These are phyloP conservation scores for Theristus sp. DNA, from an alignment of 2,888 invertebrate genomes.

Conservation along the genomic window DNA sequence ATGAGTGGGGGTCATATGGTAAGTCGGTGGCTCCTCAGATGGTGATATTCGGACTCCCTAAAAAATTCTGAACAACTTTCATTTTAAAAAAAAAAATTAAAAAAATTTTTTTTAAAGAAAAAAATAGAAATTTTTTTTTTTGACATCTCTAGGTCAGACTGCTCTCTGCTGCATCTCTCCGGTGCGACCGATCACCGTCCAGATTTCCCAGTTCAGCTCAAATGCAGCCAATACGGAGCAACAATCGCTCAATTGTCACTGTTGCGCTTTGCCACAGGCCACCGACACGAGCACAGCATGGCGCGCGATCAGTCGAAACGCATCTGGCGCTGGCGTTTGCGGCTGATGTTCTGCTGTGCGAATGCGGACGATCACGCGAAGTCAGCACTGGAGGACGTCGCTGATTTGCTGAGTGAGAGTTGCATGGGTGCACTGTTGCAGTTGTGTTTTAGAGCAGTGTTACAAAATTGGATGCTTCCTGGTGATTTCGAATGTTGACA, in stretches of 20 bases:
- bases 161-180: too few species aligned
- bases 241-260: constrained; percentile 18
- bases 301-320: neutral
- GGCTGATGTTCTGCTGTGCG: constrained; percentile 3
- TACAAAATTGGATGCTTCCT: neutral
- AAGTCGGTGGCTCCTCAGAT: too few species aligned
- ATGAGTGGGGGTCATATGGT: too few species aligned
- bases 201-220: too few species aligned
- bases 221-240: neutral
- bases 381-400: constrained; percentile 31
- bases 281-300: constrained; percentile 3
- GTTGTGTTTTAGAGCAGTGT: neutral
- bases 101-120: too few species aligned
- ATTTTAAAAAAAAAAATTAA: too few species aligned
- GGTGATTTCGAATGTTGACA: too few species aligned
- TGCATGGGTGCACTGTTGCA: constrained; percentile 25
- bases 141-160: too few species aligned
- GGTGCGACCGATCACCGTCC: too few species aligned
- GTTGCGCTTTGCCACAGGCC: constrained; percentile 45
- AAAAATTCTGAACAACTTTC: too few species aligned
- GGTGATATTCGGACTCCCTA: too few species aligned
- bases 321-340: constrained; percentile 12
- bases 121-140: too few species aligned
- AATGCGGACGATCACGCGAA: constrained; percentile 17
- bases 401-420: constrained; percentile 52